These are phyloP conservation scores for Macaca fascicularis DNA, from an alignment of 2,113 vertebrate species.

Conservation along the genomic window DNA sequence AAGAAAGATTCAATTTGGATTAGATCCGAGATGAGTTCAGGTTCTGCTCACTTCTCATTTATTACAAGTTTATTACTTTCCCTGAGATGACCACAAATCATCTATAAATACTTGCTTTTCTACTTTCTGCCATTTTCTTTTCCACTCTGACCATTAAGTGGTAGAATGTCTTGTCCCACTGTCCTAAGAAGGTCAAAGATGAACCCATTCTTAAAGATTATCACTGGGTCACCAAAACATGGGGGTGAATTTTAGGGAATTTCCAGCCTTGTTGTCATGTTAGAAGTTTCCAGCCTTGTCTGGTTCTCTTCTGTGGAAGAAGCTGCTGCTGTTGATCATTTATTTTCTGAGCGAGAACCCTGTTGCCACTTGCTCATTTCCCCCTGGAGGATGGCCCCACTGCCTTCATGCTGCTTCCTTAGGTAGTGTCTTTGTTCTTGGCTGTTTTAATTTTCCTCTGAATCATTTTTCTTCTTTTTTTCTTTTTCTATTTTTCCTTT, in stretches of 20 bases:
- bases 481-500: not conserved
- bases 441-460: not conserved
- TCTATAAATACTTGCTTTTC: not conserved
- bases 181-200: not conserved
- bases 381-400: not conserved
- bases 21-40: not conserved
- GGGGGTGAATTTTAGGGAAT: not conserved
- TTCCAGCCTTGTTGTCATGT: not conserved
- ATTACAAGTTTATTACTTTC: not conserved
- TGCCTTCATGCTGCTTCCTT: not conserved
- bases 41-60: not conserved
- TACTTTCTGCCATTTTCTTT: not conserved
- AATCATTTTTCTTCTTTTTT: not conserved
- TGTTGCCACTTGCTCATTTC: not conserved
- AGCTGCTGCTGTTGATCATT: not conserved
- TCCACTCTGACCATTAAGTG: not conserved
- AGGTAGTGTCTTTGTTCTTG: not conserved
- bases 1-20: constrained; percentile 1
- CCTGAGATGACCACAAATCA: not conserved
- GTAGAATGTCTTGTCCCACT: not conserved
- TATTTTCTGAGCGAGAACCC: constrained; percentile 14
- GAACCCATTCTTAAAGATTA: not conserved
- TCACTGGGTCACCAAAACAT: not conserved
- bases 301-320: not conserved
- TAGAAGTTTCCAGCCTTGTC: too few relatives aligned